Evolutionary conservation across 2,113 vertebrate genomes (phyloP).

Genomic region (Brachyhypopomus gauderio): DNA sequence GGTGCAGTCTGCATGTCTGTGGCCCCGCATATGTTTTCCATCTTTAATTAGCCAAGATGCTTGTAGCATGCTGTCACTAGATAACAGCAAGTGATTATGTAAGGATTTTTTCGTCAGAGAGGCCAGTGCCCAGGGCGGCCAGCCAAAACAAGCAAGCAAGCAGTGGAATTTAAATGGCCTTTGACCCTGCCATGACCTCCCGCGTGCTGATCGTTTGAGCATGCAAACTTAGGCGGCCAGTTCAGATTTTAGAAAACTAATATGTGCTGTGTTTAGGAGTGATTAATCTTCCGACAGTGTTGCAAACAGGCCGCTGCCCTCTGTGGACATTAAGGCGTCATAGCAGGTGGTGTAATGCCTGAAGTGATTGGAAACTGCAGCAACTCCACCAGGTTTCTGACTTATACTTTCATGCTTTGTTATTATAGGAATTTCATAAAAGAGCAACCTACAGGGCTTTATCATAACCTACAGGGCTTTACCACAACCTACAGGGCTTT

Average conservation of each 20-base stretch:
- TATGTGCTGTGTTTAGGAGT: constrained; percentile 23
- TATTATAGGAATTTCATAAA: neutral
- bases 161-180: constrained; percentile 53
- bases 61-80: constrained; percentile 49
- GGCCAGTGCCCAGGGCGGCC: constrained; percentile 27
- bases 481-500: too few relatives aligned
- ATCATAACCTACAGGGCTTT: too few relatives aligned
- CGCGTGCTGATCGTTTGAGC: constrained; percentile 9
- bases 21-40: constrained; percentile 46
- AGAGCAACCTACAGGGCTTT: too few relatives aligned
- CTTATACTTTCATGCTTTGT: neutral
- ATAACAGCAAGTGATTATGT: constrained; percentile 48
- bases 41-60: constrained; percentile 55
- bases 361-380: neutral
- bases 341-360: neutral
- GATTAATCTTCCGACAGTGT: neutral
- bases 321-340: neutral
- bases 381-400: neutral
- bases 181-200: constrained; percentile 36
- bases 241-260: neutral
- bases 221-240: neutral
- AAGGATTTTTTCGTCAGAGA: constrained; percentile 42
- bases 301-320: neutral
- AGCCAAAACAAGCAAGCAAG: constrained; percentile 38
- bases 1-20: constrained; percentile 44